Base-by-base conservation (phyloP, 2,888 invertebrate genomes). In the Cremastinae sp. region DNA sequence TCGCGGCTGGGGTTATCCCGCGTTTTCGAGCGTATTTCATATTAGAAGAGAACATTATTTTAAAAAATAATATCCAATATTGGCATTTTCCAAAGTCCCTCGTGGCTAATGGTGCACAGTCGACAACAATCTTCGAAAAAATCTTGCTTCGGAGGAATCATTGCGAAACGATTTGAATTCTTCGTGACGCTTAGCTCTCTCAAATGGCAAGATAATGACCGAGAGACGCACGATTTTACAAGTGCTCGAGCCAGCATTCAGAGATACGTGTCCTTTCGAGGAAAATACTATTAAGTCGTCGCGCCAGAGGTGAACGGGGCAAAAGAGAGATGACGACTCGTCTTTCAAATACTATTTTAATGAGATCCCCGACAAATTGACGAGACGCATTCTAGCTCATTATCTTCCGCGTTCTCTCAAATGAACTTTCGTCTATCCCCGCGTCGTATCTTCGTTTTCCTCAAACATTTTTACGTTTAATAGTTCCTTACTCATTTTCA, bases 381-480 rank as follows among this genome's bases (percentile, higher is more conserved):
- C 58, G 55, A 28, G 28, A 22, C 58, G 41, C 66, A 28, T 43
- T 47, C 2, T 28, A 28, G 2, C 2, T 28, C 28, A 28, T 28
- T 28, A 28, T 28, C 28, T 28, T 5, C 5, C 28, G 2, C 28
- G 53, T 39, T 66, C 61, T 76, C 74, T 76, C 28, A 28, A 28
- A 28, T 28, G 28, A 28, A 28, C 28, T 28, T 28, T 28, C 2
- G 28, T 28, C 28, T 28, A 68, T 62, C 75, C 43, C 66, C 56
- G 73, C 78, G 70, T 56, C 58, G 37, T 78, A 68, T 69, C 73
- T n/a, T 68, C 74, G 49, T 55, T 39, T 56, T 66, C 70, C 37
- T 58, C 47, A 47, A 28, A 58, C 49, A 58, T 58, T 58, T 47
- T 58, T 49, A 20, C 41, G 28, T 10, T 41, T 9, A 45, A 47